Evolutionary conservation across 1,140 invertebrate genomes (phyloP).

Genomic region (Drosophila micromelanica): DNA sequence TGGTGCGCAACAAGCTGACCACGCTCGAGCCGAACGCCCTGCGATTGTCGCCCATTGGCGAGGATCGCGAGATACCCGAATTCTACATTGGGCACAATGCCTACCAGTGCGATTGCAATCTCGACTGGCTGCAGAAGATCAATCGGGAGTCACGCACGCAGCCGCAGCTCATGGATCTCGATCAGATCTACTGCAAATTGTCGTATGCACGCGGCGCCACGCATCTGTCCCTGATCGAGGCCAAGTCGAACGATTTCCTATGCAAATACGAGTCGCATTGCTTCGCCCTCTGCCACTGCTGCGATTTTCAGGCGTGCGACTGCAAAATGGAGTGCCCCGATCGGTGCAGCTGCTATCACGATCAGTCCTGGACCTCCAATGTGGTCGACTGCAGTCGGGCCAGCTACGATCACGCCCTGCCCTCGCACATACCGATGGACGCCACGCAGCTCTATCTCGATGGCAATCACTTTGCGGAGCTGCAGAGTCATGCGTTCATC

Average conservation of each 20-base stretch:
- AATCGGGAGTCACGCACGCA: conserved; percentile 92
- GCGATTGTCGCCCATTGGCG: conserved; percentile 91
- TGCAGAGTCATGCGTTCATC: conserved; percentile 95
- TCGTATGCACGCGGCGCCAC: conserved; percentile 92
- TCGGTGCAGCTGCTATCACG: conserved; percentile 96
- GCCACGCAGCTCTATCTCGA: conserved; percentile 95
- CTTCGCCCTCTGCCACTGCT: conserved; percentile 95
- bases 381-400: conserved; percentile 94
- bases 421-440: conserved; percentile 95
- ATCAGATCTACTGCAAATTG: conserved; percentile 94
- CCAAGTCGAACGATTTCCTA: conserved; percentile 93
- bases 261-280: conserved; percentile 96
- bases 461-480: conserved; percentile 91
- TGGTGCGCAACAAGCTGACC: conserved; percentile 93
- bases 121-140: conserved; percentile 90
- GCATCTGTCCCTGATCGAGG: conserved; percentile 92
- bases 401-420: conserved; percentile 89
- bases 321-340: conserved; percentile 97
- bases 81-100: conserved; percentile 96
- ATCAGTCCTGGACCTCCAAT: conserved; percentile 96
- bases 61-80: conserved; percentile 92
- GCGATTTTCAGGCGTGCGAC: conserved; percentile 96
- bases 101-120: conserved; percentile 93
- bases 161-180: conserved; percentile 94
- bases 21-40: conserved; percentile 94